Percentiles rank a stretch among this genome's conserved stretches.
These are phyloP conservation scores for Stylophora pistillata DNA, from an alignment of 64 coral and sea anemone species.

Conservation along the genomic window DNA sequence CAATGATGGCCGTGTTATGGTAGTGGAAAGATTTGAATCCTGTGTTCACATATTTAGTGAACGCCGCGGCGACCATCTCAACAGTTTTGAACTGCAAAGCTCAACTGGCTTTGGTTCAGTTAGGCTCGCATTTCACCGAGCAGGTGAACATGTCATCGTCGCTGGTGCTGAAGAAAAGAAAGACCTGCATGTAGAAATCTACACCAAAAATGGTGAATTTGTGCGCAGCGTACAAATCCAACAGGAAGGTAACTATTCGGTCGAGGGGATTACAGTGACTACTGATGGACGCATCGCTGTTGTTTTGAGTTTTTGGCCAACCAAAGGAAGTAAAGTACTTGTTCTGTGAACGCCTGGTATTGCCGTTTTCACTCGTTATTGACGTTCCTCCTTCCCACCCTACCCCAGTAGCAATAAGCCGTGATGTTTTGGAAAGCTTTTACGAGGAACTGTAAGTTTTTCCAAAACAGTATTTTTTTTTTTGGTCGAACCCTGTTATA, in stretches of 20 bases:
- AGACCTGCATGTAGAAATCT: neutral
- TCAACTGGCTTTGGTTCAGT: neutral
- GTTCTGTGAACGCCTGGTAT: neutral
- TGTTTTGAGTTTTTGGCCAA: neutral
- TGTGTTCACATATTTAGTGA: constrained; percentile 47
- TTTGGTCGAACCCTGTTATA: neutral
- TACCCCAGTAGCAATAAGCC: no score
- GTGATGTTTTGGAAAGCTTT: no score
- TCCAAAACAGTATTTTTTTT: neutral
- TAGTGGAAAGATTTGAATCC: neutral
- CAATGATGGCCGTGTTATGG: constrained; percentile 36
- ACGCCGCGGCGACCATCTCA: neutral
- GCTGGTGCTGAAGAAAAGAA: neutral
- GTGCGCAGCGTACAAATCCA: neutral
- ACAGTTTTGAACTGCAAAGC: neutral
- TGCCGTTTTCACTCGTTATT: neutral
- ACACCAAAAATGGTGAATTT: constrained; percentile 20
- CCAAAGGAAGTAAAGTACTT: neutral
- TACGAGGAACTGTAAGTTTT: no score
- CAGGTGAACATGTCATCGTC: constrained; percentile 28
- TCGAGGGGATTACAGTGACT: constrained; percentile 18
- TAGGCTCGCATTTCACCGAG: constrained; percentile 10
- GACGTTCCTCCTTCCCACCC: no score
- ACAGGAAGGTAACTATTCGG: neutral
- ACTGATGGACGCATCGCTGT: constrained; percentile 34